Evolutionary conservation across 2,888 invertebrate species (phyloP).

Genomic region (Oscheius sp.): DNA sequence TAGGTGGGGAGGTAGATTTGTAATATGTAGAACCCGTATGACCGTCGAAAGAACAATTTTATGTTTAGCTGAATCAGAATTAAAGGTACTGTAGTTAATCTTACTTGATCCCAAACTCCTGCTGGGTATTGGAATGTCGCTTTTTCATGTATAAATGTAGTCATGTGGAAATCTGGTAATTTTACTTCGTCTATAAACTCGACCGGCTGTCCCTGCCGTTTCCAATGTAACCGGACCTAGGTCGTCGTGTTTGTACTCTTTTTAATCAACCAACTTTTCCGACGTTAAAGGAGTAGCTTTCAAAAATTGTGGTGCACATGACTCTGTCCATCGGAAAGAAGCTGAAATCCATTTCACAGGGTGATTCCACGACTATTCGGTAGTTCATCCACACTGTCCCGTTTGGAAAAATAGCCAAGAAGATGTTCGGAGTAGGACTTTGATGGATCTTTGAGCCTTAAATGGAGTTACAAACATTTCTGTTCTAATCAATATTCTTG

Average conservation of each 20-base stretch:
- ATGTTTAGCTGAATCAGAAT: conserved; percentile 66
- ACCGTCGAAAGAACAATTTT: conserved; percentile 69
- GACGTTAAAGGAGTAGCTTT: conserved; percentile 72
- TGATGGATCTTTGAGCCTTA: conserved; percentile 66
- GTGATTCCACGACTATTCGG: conserved; percentile 70
- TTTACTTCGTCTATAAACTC: conserved; percentile 70
- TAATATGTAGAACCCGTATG: conserved; percentile 72
- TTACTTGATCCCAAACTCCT: conserved; percentile 73
- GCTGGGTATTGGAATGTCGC: conserved; percentile 72
- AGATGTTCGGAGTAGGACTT: conserved; percentile 72
- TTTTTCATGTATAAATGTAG: conserved; percentile 63
- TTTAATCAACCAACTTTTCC: conserved; percentile 57
- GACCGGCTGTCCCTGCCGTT: conserved; percentile 65
- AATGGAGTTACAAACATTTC: background rate
- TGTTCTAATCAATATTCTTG: background rate
- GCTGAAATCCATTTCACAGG: conserved; percentile 72
- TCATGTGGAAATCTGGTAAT: conserved; percentile 66
- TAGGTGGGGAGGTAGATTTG: conserved; percentile 73
- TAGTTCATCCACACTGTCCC: conserved; percentile 72
- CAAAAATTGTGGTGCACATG: conserved; percentile 71
- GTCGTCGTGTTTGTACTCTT: background rate
- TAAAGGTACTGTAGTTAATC: background rate
- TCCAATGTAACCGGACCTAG: conserved; percentile 70
- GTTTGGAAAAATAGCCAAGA: conserved; percentile 72
- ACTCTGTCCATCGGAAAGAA: conserved; percentile 70